Evolutionary conservation across 92 coral and sea anemone species (phyloP), one percentile per base, ranked within the genome.

Genomic region (Epizoanthus scotinus): DNA sequence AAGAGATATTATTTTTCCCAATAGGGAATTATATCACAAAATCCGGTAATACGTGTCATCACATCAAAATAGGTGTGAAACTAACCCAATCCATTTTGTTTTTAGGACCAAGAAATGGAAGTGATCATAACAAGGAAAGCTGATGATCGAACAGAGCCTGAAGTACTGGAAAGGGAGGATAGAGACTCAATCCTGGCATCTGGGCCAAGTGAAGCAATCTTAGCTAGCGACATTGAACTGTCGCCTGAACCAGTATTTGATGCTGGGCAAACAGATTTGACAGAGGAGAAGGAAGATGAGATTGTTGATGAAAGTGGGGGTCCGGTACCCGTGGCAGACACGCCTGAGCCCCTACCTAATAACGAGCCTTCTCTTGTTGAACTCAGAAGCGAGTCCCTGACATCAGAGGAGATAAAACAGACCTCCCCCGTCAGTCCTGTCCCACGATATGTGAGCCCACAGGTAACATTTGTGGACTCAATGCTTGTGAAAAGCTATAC

Each of bases 381-480:
- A 44, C 55, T 24, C 13, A 59, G 24, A 3, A 38, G 47, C 15
- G 54, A 59, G 22, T 14, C 44, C 12, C 20, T 34, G 66, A 59
- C 21, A 5, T 28, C 79, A 27, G 59, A 34, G 17, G 49, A 31
- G 9, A 38, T 0, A 9, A 58, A 36, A 60, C 57, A 59, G 28
- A 34, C 49, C 42, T 12, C 64, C 34, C 40, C 24, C 10, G 66
- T 62, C 18, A 13, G 24, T 26, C 18, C 8, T 10, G 40, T 12
- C 10, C 38, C 34, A 2, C 53, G 52, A 15, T 20, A 3, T 21
- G 67, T 38, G 14, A 22, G 57, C 27, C 67, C 81, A 59, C 67
- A 75, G 81, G 81, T 75, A 56, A 75, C 38, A 60, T 75, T 75
- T 12, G 53, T 58, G 53, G 81, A 60, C 54, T 75, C 81, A 29